Percentiles rank a stretch among this genome's conserved stretches.
These are phyloP conservation scores for Abscondita cerata DNA, from an alignment of 2,888 invertebrate species.

Conservation along the genomic window DNA sequence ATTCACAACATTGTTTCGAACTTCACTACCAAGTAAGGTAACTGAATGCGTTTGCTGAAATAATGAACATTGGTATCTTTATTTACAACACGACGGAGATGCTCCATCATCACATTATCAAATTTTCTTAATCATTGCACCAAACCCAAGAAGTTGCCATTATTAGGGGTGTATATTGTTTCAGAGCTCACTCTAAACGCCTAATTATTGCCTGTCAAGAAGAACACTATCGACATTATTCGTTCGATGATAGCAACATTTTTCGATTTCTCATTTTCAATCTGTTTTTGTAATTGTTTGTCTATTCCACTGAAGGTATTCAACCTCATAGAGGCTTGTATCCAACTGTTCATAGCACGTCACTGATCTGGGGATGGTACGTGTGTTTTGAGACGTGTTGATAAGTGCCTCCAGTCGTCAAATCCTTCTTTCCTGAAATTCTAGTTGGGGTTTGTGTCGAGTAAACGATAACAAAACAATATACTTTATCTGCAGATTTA, in stretches of 20 bases:
- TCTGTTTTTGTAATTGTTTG: slow-evolving; percentile 6
- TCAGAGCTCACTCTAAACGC: slow-evolving; percentile 13
- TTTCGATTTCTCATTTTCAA: slow-evolving; percentile 8
- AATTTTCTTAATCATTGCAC: slow-evolving; percentile 12
- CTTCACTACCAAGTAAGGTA: slow-evolving; percentile 10
- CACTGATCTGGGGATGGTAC: not conserved
- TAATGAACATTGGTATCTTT: slow-evolving; percentile 12
- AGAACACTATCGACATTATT: slow-evolving; percentile 11
- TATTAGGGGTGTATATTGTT: slow-evolving; percentile 8
- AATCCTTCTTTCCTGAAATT: slow-evolving; percentile 2
- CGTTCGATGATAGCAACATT: slow-evolving; percentile 1
- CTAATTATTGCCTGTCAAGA: slow-evolving; percentile 8
- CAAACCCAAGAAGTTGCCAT: slow-evolving; percentile 13
- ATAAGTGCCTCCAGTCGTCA: slow-evolving; percentile 1
- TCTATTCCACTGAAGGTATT: not conserved
- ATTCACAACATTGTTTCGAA: slow-evolving; percentile 10
- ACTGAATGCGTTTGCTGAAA: slow-evolving; percentile 15
- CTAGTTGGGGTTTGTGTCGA: not conserved
- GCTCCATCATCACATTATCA: slow-evolving; percentile 6
- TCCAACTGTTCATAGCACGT: not conserved
- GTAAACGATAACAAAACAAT: slow-evolving; percentile 12
- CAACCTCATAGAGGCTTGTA: not conserved
- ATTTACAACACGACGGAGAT: slow-evolving; percentile 5
- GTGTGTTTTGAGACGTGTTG: slow-evolving; percentile 4
- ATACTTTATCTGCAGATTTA: slow-evolving; percentile 16